Evolutionary conservation across 2,797 vertebrate species (phyloP).

Genomic region (Distichodus sexfasciatus): DNA sequence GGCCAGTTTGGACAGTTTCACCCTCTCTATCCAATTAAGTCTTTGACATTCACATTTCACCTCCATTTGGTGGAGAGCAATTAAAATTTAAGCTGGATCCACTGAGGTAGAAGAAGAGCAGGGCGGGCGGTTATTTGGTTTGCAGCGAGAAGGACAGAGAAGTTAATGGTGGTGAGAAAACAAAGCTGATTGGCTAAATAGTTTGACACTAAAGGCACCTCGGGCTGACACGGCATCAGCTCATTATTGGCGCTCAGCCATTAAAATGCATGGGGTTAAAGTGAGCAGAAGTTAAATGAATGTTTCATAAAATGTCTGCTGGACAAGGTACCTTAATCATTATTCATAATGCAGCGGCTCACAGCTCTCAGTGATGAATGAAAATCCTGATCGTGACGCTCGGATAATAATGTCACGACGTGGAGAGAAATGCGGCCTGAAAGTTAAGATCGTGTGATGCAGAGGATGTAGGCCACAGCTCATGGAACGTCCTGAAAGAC

Average conservation of each 20-base stretch:
- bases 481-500: no score
- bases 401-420: no score
- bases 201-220: conserved; percentile 19
- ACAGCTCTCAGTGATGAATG: neutral
- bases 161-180: conserved; percentile 36
- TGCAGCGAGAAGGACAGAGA: conserved; percentile 5
- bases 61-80: conserved; percentile 39
- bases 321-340: neutral
- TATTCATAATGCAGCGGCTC: neutral
- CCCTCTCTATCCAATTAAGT: conserved; percentile 34
- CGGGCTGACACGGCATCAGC: conserved; percentile 14
- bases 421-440: no score
- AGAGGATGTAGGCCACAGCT: no score
- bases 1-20: conserved; percentile 30
- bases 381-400: neutral
- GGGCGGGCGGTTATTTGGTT: conserved; percentile 38
- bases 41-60: conserved; percentile 45
- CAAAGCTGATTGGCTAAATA: conserved; percentile 31
- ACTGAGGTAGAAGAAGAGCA: conserved; percentile 10
- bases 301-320: neutral
- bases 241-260: conserved; percentile 14
- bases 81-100: conserved; percentile 33
- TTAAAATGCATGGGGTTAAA: neutral
- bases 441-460: no score
- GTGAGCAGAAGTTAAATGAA: neutral